Percentiles rank a stretch among this genome's conserved stretches.
phyloP scores from a whole-genome alignment of 2,888 invertebrate genomes.

The Steinernema hermaphroditum region DNA sequence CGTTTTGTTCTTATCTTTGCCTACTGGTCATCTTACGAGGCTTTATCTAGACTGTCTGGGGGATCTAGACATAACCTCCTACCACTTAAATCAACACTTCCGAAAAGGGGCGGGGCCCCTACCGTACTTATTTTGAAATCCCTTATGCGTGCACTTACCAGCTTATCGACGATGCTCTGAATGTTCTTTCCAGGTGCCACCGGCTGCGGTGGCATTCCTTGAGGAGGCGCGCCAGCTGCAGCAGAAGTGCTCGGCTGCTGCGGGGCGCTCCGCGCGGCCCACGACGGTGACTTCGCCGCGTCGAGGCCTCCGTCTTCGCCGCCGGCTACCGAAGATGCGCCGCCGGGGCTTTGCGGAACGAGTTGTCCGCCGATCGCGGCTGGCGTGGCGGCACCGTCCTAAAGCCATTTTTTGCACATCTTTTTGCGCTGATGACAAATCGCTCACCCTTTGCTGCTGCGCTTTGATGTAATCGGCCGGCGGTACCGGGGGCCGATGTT shows the following conservation, averaged over 20 bases:
- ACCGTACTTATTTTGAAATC: no score
- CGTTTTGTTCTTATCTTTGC: no score
- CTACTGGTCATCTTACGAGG: no score
- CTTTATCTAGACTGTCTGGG: no score
- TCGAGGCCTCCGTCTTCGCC: slow-evolving; percentile 18
- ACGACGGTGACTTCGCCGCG: slow-evolving; percentile 16
- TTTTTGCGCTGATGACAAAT: not conserved
- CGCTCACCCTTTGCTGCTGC: slow-evolving; percentile 27
- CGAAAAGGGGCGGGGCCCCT: no score
- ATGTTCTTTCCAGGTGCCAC: slow-evolving; percentile 22
- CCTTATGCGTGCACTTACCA: not conserved
- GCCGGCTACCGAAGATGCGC: slow-evolving; percentile 17
- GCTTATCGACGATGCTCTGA: slow-evolving; percentile 19
- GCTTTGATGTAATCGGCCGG: slow-evolving; percentile 15
- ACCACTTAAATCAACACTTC: no score
- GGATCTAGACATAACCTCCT: no score
- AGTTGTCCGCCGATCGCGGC: slow-evolving; percentile 26
- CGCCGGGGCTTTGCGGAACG: slow-evolving; percentile 15
- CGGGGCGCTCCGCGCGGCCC: slow-evolving; percentile 5
- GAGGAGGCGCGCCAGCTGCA: not conserved
- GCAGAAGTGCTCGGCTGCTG: slow-evolving; percentile 20
- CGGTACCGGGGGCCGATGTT: not conserved
- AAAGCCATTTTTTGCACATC: not conserved
- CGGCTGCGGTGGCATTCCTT: not conserved
- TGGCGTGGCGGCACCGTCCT: slow-evolving; percentile 21